phyloP scores from a whole-genome alignment of 2,888 invertebrate genomes.

The Heliothis peltigera region DNA sequence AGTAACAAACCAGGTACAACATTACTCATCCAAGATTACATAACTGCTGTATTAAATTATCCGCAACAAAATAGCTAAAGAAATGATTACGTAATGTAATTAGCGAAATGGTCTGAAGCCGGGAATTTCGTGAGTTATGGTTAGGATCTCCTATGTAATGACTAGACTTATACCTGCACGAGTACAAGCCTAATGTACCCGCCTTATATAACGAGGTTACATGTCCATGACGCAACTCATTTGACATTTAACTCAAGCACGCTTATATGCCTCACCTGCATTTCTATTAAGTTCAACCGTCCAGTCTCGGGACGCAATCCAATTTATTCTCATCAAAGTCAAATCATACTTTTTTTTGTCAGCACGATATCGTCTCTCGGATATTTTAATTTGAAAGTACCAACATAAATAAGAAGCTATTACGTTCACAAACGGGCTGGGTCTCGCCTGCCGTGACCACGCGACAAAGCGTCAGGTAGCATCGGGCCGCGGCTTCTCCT shows the following conservation, averaged over 20 bases:
- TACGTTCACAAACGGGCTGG: conserved; percentile 75
- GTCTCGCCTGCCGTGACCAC: conserved; percentile 76
- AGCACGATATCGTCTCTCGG: conserved; percentile 67
- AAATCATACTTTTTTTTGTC: conserved; percentile 73
- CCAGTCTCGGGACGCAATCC: conserved; percentile 65
- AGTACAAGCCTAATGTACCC: conserved; percentile 20
- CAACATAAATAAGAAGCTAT: conserved; percentile 80
- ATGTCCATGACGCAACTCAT: conserved; percentile 48
- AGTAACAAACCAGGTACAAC: background rate
- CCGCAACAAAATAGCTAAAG: conserved; percentile 16
- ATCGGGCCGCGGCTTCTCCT: conserved; percentile 73
- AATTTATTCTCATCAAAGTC: conserved; percentile 77
- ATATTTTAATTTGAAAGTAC: conserved; percentile 84
- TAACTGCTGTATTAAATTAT: conserved; percentile 11
- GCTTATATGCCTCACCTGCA: conserved; percentile 54
- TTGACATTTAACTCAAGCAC: conserved; percentile 58
- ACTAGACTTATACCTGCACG: conserved; percentile 36
- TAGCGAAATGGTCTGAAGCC: conserved; percentile 35
- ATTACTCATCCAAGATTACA: background rate
- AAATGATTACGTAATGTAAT: conserved; percentile 40
- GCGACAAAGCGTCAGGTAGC: conserved; percentile 82
- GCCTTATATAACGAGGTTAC: conserved; percentile 49
- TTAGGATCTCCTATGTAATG: conserved; percentile 35
- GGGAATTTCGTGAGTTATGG: conserved; percentile 41
- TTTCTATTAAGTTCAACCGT: conserved; percentile 58